phyloP scores from a whole-genome alignment of 1,140 invertebrate genomes.

The Drosophila trapezifrons region DNA sequence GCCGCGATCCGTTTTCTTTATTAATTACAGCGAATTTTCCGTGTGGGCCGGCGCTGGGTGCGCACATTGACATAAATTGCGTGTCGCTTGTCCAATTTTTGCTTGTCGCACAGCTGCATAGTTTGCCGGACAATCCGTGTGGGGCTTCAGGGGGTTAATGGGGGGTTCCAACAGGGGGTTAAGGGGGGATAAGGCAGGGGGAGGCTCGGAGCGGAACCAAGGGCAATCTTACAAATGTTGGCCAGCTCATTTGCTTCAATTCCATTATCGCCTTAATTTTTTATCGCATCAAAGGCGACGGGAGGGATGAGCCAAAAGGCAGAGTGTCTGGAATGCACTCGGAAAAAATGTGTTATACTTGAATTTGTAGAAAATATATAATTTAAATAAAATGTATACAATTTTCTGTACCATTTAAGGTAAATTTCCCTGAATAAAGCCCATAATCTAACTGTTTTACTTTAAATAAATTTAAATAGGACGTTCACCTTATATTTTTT shows the following conservation, averaged over 20 bases:
- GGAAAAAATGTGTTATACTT: background rate
- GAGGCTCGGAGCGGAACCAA: slow-evolving; percentile 13
- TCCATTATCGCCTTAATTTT: slow-evolving; percentile 84
- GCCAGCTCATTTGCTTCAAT: slow-evolving; percentile 83
- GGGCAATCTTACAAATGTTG: slow-evolving; percentile 78
- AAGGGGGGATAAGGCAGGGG: background rate
- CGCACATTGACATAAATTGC: slow-evolving; percentile 81
- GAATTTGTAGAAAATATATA: background rate
- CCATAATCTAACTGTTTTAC: background rate
- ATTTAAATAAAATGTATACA: background rate
- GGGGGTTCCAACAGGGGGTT: background rate
- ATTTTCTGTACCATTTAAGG: rapidly evolving
- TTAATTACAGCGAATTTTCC: slow-evolving; percentile 81
- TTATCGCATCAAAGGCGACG: slow-evolving; percentile 78
- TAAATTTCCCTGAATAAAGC: background rate
- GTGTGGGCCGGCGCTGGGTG: slow-evolving; percentile 76
- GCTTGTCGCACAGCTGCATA: slow-evolving; percentile 82
- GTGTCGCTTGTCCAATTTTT: slow-evolving; percentile 82
- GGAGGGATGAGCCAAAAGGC: slow-evolving; percentile 26
- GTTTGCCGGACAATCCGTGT: slow-evolving; percentile 32
- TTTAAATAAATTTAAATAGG: background rate
- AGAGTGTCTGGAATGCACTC: slow-evolving; percentile 11
- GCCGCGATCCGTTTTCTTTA: slow-evolving; percentile 57
- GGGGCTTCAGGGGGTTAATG: background rate
- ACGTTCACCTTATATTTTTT: background rate